Conservation (phyloP, 2,113 vertebrate species). For the Hyla sarda region DNA sequence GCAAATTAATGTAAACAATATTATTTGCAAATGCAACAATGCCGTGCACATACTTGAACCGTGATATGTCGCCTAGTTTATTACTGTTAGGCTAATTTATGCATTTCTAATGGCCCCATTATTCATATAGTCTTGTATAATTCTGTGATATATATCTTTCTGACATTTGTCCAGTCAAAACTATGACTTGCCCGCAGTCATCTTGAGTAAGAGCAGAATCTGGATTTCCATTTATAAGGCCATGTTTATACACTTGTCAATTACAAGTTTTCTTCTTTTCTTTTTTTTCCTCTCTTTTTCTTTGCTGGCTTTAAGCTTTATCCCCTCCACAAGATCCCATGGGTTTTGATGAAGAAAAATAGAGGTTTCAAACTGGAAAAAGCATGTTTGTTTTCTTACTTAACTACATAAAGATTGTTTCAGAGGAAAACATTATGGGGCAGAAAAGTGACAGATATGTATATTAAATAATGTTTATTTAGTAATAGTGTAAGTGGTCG, state of each 20-base stretch:
- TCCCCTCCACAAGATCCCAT: conserved; percentile 36
- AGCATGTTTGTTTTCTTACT: conserved; percentile 56
- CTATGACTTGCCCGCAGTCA: conserved; percentile 68
- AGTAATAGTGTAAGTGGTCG: conserved; percentile 25
- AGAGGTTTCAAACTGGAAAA: conserved; percentile 38
- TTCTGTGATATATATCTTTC: conserved; percentile 71
- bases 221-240: conserved; percentile 64
- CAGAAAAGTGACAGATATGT: conserved; percentile 44
- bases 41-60: conserved; percentile 80
- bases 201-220: conserved; percentile 64
- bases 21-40: conserved; percentile 81
- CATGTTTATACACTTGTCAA: conserved; percentile 67
- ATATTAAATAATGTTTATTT: conserved; percentile 47
- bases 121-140: conserved; percentile 78
- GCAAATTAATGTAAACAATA: conserved; percentile 78
- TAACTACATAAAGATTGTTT: conserved; percentile 50
- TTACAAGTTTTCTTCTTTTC: conserved; percentile 66
- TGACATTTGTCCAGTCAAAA: conserved; percentile 69
- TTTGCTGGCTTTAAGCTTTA: conserved; percentile 64
- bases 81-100: conserved; percentile 74
- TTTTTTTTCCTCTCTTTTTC: conserved; percentile 63
- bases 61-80: conserved; percentile 76
- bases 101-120: conserved; percentile 79
- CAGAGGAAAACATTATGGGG: conserved; percentile 24
- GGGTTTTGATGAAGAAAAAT: conserved; percentile 13